phyloP scores from a whole-genome alignment of 2,797 vertebrate genomes.

The Siniperca obscura region DNA sequence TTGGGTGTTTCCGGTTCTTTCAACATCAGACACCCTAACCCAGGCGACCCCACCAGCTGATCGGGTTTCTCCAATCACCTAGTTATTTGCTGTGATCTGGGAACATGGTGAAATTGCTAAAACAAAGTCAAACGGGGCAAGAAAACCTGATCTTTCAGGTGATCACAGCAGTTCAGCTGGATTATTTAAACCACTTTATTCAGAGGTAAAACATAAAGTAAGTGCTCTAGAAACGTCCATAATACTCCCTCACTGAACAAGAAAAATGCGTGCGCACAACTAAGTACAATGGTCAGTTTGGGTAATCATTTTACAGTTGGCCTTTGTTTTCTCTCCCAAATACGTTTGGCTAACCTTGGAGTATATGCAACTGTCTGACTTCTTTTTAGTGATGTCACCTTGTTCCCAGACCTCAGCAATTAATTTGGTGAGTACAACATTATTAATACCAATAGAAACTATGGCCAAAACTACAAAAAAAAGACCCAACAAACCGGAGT shows the following conservation, averaged over 20 bases:
- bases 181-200: background rate
- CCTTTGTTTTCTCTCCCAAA: constrained; percentile 7
- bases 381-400: constrained; percentile 36
- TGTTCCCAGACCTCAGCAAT: constrained; percentile 21
- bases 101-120: background rate
- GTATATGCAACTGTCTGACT: constrained; percentile 36
- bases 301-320: constrained; percentile 4
- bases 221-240: background rate
- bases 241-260: background rate
- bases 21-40: background rate
- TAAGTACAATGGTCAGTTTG: background rate
- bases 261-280: background rate
- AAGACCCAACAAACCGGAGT: constrained; percentile 9
- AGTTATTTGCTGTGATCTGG: background rate
- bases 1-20: background rate
- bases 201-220: background rate
- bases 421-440: constrained; percentile 9
- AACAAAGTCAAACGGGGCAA: background rate
- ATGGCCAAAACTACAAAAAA: constrained; percentile 2
- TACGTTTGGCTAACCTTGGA: background rate
- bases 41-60: background rate
- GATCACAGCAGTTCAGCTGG: background rate
- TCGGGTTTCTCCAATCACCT: background rate
- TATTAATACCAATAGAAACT: background rate
- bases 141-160: background rate